These are phyloP conservation scores for Camelus bactrianus DNA, from an alignment of 2,113 vertebrate species.

Conservation along the genomic window DNA sequence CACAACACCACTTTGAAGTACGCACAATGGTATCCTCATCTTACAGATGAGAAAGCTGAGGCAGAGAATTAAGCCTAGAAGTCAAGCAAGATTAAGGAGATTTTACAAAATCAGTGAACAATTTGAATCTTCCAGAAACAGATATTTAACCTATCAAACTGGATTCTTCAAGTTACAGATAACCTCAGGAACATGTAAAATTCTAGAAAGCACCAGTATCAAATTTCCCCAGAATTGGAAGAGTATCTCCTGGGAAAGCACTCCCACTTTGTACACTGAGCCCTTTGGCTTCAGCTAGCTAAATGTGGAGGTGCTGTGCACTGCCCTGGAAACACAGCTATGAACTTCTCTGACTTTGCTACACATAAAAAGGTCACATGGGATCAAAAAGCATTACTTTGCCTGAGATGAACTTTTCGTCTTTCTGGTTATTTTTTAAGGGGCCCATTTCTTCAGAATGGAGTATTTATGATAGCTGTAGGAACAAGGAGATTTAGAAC, in stretches of 20 bases:
- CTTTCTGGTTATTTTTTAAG: background rate
- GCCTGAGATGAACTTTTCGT: background rate
- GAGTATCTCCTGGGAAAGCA: background rate
- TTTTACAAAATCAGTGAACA: background rate
- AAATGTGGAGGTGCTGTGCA: rapidly evolving
- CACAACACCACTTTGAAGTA: background rate
- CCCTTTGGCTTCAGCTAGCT: background rate
- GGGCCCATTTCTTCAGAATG: background rate
- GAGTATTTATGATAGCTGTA: background rate
- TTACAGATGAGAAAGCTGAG: background rate
- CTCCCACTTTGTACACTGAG: background rate
- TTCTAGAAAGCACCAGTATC: background rate
- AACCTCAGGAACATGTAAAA: background rate
- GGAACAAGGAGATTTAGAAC: background rate
- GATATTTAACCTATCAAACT: background rate
- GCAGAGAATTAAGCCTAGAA: background rate
- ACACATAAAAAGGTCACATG: background rate
- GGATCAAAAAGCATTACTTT: background rate
- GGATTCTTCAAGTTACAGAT: background rate
- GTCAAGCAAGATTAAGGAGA: background rate
- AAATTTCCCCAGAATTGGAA: background rate
- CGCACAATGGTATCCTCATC: background rate
- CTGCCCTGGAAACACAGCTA: background rate
- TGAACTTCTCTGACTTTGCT: background rate
- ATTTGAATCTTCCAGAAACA: background rate